These are phyloP conservation scores for Brachyhypopomus gauderio DNA, from an alignment of 2,113 vertebrate species.

Conservation along the genomic window DNA sequence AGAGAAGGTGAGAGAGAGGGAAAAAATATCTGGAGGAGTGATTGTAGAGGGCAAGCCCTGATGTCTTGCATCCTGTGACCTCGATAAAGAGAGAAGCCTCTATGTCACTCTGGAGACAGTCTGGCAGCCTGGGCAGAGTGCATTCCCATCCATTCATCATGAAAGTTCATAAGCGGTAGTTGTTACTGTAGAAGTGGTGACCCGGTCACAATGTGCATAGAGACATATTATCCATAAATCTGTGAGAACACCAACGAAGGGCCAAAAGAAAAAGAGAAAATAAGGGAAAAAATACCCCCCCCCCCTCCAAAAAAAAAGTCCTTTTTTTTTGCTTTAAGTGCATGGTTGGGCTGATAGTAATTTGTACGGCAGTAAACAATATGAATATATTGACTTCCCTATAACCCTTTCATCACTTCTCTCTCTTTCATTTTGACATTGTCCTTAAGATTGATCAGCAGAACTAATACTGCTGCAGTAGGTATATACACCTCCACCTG, in stretches of 20 bases:
- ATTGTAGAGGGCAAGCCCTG: slow-evolving; percentile 82
- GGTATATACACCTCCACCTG: slow-evolving; percentile 56
- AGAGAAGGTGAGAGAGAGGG: slow-evolving; percentile 54
- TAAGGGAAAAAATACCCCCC: background rate
- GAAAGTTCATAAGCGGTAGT: slow-evolving; percentile 63
- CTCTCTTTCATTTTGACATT: slow-evolving; percentile 1
- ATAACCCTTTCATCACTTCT: background rate
- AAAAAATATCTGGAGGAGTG: slow-evolving; percentile 80
- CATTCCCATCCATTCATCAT: slow-evolving; percentile 80
- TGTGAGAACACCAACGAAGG: slow-evolving; percentile 52
- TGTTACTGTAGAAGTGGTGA: slow-evolving; percentile 67
- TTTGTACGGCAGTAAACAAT: background rate
- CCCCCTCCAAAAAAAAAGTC: no score
- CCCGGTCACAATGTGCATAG: slow-evolving; percentile 63
- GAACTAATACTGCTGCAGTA: background rate
- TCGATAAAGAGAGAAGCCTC: slow-evolving; percentile 77
- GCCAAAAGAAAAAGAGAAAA: slow-evolving; percentile 22
- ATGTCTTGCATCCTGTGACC: slow-evolving; percentile 88
- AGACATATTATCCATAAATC: slow-evolving; percentile 66
- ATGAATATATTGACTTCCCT: background rate
- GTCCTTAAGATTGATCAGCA: background rate
- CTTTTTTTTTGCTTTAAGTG: background rate
- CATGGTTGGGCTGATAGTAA: background rate
- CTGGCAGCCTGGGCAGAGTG: slow-evolving; percentile 80
- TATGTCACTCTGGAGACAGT: slow-evolving; percentile 81